A percentile compares a stretch with the other conserved stretches of the same genome.
Evolutionary conservation across 2,797 vertebrate genomes (phyloP).

Genomic region (Phoeniculus purpureus): DNA sequence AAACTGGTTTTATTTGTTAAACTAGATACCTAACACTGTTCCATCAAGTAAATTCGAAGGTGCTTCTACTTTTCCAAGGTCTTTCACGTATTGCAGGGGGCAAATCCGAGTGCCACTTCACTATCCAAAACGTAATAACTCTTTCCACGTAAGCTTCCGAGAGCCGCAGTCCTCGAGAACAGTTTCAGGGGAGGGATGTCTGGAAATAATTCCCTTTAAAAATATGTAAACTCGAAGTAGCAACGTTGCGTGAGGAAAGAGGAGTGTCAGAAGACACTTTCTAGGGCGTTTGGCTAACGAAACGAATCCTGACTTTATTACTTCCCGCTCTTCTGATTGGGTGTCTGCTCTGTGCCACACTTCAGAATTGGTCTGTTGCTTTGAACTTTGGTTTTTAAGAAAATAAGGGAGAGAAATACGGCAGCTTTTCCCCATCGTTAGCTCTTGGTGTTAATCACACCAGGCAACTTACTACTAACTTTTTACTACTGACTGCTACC

Average conservation of each 20-base stretch:
- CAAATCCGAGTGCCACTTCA: not conserved
- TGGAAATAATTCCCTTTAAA: slow-evolving; percentile 43
- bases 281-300: not conserved
- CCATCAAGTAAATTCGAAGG: not conserved
- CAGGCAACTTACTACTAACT: not conserved
- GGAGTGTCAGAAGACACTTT: not conserved
- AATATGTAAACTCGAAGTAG: slow-evolving; percentile 19
- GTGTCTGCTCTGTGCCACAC: slow-evolving; percentile 23
- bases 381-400: not conserved
- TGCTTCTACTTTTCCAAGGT: not conserved
- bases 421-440: not conserved
- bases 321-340: slow-evolving; percentile 16
- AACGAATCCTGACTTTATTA: slow-evolving; percentile 42
- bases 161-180: not conserved
- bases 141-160: not conserved
- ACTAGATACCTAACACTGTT: not conserved
- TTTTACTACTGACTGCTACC: not conserved
- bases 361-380: not conserved
- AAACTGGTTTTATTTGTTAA: too few relatives aligned
- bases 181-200: slow-evolving; percentile 34
- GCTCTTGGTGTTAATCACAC: not conserved
- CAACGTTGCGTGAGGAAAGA: not conserved
- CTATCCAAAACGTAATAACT: not conserved
- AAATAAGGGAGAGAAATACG: not conserved
- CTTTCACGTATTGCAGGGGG: not conserved